These are phyloP conservation scores for Apistogramma diplotaenia DNA, from an alignment of 2,113 vertebrate species.

Conservation along the genomic window DNA sequence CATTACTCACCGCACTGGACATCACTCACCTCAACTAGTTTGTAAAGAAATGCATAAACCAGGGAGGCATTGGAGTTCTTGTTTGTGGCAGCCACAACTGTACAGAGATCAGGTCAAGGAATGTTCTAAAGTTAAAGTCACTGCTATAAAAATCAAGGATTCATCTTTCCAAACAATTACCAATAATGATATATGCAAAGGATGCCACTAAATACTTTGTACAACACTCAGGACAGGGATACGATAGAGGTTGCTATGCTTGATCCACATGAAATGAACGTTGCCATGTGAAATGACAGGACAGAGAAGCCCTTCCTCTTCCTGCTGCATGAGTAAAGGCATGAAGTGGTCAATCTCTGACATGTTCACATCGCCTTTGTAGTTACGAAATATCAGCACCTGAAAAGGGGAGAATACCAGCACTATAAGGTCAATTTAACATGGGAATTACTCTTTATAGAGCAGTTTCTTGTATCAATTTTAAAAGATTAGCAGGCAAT, in stretches of 20 bases:
- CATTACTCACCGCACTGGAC: not conserved
- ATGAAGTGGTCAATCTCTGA: slow-evolving; percentile 89
- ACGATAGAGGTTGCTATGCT: slow-evolving; percentile 93
- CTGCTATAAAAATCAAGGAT: not conserved
- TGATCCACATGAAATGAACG: slow-evolving; percentile 94
- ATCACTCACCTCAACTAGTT: slow-evolving; percentile 87
- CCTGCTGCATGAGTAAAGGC: slow-evolving; percentile 85
- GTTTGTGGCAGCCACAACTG: slow-evolving; percentile 90
- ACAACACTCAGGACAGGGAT: slow-evolving; percentile 71
- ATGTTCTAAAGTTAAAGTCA: not conserved
- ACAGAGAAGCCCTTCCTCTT: slow-evolving; percentile 84
- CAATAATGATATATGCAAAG: not conserved
- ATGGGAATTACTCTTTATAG: not conserved
- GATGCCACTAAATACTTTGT: not conserved
- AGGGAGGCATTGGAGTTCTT: slow-evolving; percentile 91
- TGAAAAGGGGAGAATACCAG: slow-evolving; percentile 31
- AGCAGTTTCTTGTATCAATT: not conserved
- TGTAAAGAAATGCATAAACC: slow-evolving; percentile 92
- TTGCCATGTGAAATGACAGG: slow-evolving; percentile 83
- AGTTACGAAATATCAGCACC: slow-evolving; percentile 93
- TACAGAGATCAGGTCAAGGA: slow-evolving; percentile 72
- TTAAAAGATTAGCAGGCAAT: not conserved
- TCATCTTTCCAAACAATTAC: not conserved
- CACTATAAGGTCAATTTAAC: not conserved
- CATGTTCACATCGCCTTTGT: slow-evolving; percentile 91